Base-by-base conservation (phyloP, 64 coral and sea anemone species). In the Montipora cactus region DNA sequence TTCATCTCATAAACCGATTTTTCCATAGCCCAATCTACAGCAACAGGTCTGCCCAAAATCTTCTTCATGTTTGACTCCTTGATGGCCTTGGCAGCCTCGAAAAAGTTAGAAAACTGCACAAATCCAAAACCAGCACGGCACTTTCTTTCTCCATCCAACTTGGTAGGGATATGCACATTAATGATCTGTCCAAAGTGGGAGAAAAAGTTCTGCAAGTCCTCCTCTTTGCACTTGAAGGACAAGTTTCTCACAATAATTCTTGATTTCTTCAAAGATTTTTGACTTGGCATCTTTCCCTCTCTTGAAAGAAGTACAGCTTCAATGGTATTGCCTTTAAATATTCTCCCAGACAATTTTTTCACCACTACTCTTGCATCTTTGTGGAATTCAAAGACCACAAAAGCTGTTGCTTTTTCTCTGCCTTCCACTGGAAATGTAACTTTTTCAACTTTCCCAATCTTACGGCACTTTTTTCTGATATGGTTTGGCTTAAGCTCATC, bases 191-290 rank as follows among this genome's bases (percentile, higher is more conserved):
- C 95, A 92, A 92, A 99, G 10, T 79, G 13, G 5, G 95, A 89
- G 79, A 99, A 99, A 7, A 91, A 79, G 74, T 99, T 87, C 71
- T 22, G 84, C 5, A 99, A 64, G 10, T 95, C 83, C 15, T 84
- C 76, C 23, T 96, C 89, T 76, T 92, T 96, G 18, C 98, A 99
- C 45, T 96, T 94, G 76, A 96, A 99, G n/a, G 98, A 87, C 78
- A 99, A 81, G 77, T 99, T 99, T 49, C 98, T 79, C 2, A 99
- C 69, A 87, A 99, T 99, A 20, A 99, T 16, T 78, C 81, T 96
- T 61, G 95, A 96, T 76, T 99, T 99, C 46, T 95, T 91, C 64
- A 93, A 70, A 12, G 88, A 80, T 45, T 94, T 94, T 23, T 59
- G 67, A 48, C 89, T 96, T 14, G 73, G 77, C 2, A 25, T 86